phyloP scores from a whole-genome alignment of 2,797 vertebrate genomes.

The Eurystomus glaucurus region DNA sequence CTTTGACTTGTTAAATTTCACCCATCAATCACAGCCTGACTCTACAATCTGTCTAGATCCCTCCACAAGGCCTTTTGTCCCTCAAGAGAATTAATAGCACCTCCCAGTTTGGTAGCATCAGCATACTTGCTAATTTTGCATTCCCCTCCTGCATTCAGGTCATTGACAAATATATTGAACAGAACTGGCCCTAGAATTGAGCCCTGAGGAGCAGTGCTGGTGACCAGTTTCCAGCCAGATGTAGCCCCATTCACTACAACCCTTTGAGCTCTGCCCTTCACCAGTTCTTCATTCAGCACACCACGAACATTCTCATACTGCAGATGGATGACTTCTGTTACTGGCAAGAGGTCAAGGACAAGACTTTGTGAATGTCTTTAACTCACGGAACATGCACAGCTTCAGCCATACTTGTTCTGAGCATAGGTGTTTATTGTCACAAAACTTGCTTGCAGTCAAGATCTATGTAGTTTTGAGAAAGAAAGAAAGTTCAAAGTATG shows the following conservation, averaged over 20 bases:
- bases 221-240: rapidly evolving
- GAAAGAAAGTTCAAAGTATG: background rate
- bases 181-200: background rate
- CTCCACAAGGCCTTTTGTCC: background rate
- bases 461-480: background rate
- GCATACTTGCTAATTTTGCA: background rate
- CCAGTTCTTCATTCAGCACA: background rate
- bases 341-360: background rate
- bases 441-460: background rate
- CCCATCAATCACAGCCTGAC: background rate
- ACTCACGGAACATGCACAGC: background rate
- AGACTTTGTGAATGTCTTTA: background rate
- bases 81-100: background rate
- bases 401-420: background rate
- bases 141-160: background rate
- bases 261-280: background rate
- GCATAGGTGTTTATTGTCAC: background rate
- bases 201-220: rapidly evolving
- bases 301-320: rapidly evolving
- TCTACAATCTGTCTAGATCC: background rate
- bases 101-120: background rate
- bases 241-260: background rate
- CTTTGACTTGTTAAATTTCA: background rate
- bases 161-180: background rate
- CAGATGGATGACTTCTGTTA: background rate